A percentile compares a stretch with the other conserved stretches of the same genome.
These are phyloP conservation scores for Diplodus sargus DNA, from an alignment of 2,797 vertebrate species.

Conservation along the genomic window DNA sequence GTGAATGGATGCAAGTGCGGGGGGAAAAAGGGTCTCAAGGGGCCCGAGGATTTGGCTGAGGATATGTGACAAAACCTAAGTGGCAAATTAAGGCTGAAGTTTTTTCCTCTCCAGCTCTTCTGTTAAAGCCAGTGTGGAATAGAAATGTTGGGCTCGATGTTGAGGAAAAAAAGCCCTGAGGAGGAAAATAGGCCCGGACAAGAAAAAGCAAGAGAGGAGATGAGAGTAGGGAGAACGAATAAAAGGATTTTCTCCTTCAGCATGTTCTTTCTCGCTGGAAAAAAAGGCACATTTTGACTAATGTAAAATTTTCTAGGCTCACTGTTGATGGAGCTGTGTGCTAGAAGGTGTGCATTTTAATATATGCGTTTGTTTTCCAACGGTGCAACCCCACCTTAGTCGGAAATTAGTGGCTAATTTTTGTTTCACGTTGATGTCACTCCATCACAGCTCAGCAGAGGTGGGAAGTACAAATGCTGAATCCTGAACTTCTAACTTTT, in stretches of 20 bases:
- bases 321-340: constrained; percentile 7
- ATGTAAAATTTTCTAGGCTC: not conserved
- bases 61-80: constrained; percentile 48
- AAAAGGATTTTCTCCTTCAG: constrained; percentile 9
- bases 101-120: constrained; percentile 51
- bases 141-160: constrained; percentile 26
- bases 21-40: not conserved
- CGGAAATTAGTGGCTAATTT: too few species aligned
- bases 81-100: constrained; percentile 55
- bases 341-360: not conserved
- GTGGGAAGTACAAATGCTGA: too few species aligned
- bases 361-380: not conserved
- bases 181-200: constrained; percentile 36
- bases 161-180: not conserved
- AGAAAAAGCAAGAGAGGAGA: constrained; percentile 12
- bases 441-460: too few species aligned
- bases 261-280: constrained; percentile 10
- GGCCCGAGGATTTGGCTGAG: constrained; percentile 40
- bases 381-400: not conserved
- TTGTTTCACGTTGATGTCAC: too few species aligned
- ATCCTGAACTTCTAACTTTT: too few species aligned
- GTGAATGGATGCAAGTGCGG: not conserved
- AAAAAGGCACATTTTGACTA: not conserved
- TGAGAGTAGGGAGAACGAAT: constrained; percentile 5
- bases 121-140: constrained; percentile 31